phyloP scores from a whole-genome alignment of 2,888 invertebrate species.

The Mystacides longicornis region DNA sequence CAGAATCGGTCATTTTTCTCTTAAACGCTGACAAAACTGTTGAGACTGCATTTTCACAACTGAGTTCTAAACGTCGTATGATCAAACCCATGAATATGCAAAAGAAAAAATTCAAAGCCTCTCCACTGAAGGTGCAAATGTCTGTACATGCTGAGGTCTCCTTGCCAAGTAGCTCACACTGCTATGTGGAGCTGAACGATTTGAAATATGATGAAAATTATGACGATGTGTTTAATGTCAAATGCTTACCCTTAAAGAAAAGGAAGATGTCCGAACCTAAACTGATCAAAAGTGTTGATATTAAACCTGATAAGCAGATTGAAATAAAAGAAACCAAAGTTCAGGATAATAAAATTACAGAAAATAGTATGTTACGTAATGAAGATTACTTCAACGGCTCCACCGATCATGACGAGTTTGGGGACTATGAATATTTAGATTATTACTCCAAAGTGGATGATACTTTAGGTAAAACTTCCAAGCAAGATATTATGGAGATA shows the following conservation, averaged over 20 bases:
- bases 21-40: conserved; percentile 10
- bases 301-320: conserved; percentile 8
- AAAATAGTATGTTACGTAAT: conserved; percentile 5
- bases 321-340: conserved; percentile 13
- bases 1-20: conserved; percentile 14
- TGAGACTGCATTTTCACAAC: conserved; percentile 13
- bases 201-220: not conserved
- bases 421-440: conserved; percentile 10
- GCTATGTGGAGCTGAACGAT: conserved; percentile 8
- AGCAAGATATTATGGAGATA: conserved; percentile 47
- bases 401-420: not conserved
- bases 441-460: conserved; percentile 44
- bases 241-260: conserved; percentile 10
- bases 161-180: conserved; percentile 9
- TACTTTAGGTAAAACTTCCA: conserved; percentile 42
- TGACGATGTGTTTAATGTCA: not conserved
- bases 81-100: conserved; percentile 14
- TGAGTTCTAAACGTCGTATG: conserved; percentile 5
- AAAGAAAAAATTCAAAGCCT: not conserved
- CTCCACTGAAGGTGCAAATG: conserved; percentile 6
- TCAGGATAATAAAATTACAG: conserved; percentile 6
- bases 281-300: conserved; percentile 7
- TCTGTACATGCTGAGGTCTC: conserved; percentile 4
- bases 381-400: not conserved
- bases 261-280: conserved; percentile 6